A percentile compares a stretch with the other conserved stretches of the same genome.
Evolutionary conservation across 2,797 vertebrate genomes (phyloP).

Genomic region (Lepidocolaptes lacrymiger): DNA sequence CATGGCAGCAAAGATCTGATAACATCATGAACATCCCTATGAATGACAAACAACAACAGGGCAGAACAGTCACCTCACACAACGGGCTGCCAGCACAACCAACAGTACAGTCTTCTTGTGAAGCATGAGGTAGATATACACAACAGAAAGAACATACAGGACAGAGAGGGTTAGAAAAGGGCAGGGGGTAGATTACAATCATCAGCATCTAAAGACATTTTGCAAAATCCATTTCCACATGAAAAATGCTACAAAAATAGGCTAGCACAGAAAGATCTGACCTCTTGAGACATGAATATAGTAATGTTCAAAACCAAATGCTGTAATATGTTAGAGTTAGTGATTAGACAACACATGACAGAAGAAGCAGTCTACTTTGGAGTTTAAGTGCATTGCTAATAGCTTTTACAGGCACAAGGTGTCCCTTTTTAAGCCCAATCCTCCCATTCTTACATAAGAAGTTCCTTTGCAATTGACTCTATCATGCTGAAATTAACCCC

Average conservation of each 20-base stretch:
- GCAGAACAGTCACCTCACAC: constrained; percentile 62
- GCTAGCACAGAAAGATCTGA: constrained; percentile 40
- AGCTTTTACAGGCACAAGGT: constrained; percentile 41
- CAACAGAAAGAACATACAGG: constrained; percentile 60
- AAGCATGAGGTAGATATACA: constrained; percentile 86
- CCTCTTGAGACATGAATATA: constrained; percentile 16
- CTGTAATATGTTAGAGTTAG: constrained; percentile 8
- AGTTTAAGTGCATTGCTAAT: constrained; percentile 27
- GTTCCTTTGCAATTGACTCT: not conserved
- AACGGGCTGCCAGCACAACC: constrained; percentile 73
- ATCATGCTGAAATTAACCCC: not conserved
- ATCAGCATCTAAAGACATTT: constrained; percentile 62
- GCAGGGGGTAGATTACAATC: constrained; percentile 66
- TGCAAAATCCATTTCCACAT: constrained; percentile 39
- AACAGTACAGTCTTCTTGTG: constrained; percentile 76
- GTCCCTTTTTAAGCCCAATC: constrained; percentile 36
- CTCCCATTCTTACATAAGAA: constrained; percentile 13
- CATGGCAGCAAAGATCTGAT: constrained; percentile 32
- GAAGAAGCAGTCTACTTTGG: constrained; percentile 1
- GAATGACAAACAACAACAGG: constrained; percentile 60
- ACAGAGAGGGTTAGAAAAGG: constrained; percentile 58
- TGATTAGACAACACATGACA: not conserved
- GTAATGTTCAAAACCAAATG: constrained; percentile 23
- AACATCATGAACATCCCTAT: constrained; percentile 63
- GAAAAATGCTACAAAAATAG: constrained; percentile 57